Base-by-base conservation (phyloP, 2,113 vertebrate genomes). In the Saguinus midas region DNA sequence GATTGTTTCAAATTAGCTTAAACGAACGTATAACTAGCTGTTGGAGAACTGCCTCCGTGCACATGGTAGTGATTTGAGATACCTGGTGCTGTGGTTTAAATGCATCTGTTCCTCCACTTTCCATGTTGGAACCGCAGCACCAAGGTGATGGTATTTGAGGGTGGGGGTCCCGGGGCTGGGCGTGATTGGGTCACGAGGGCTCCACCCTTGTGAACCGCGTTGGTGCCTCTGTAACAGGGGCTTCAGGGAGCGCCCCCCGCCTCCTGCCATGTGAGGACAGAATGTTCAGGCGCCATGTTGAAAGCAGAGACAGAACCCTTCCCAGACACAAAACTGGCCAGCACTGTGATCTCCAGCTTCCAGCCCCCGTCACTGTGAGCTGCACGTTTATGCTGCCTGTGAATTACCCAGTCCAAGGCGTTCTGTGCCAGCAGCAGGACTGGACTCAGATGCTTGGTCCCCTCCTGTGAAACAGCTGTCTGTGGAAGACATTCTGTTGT, bases 131-230 rank as follows among this genome's bases (percentile, higher is more conserved):
- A 70, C 68, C 29, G 32, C 10, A 10, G 64, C 11, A 29, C 45
- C 25, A 25, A 50, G 43, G 25, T 29, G 6, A 23, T 43, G 48
- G 29, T 14, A 6, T 78, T 8, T 68, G 58, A 73, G 14, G 20
- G 20, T 16, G 29, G 68, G 23, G 27, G 20, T 70, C 18, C n/a
- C 4, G 17, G 20, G 35, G 61, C 27, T 29, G 61, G 61, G 27
- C 12, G 8, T 6, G n/a, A 18, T 1, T 3, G 23, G 13, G 6
- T 73, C 6, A 0, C 10, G 14, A 64, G 43, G 40, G n/a, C 29
- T 64, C 27, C 37, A 68, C 23, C 43, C 40, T 84, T 7, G 0
- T 48, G 32, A 68, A 23, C 43, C 10, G 12, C 6, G 17, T 23
- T 2, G 29, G 52, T 64, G 40, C 6, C 20, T 58, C 43, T 48